These are phyloP conservation scores for Littorina saxatilis DNA, from an alignment of 1,140 invertebrate genomes.

Conservation along the genomic window DNA sequence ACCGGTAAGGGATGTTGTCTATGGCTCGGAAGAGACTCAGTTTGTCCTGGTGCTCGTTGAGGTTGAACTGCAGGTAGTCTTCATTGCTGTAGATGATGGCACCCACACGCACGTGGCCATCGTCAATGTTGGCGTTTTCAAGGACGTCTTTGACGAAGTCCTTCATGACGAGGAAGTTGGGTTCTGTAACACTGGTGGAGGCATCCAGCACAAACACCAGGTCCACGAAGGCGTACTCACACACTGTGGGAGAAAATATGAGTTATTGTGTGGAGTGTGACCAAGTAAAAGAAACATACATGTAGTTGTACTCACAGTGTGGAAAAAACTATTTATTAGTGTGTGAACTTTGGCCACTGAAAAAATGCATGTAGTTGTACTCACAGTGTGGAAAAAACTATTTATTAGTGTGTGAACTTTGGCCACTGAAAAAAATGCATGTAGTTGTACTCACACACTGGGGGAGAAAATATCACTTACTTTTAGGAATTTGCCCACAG, in stretches of 20 bases:
- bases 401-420: no score
- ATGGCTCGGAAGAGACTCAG: constrained; percentile 52
- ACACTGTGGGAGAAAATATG: constrained; percentile 43
- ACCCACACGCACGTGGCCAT: constrained; percentile 53
- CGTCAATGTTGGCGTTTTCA: constrained; percentile 53
- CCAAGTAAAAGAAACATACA: no score
- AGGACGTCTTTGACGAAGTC: constrained; percentile 61
- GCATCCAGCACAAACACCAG: constrained; percentile 67
- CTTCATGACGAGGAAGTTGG: constrained; percentile 61
- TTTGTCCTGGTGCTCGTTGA: constrained; percentile 53
- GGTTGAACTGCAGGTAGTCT: constrained; percentile 52
- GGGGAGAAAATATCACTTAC: no score
- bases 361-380: no score
- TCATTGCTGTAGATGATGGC: constrained; percentile 59
- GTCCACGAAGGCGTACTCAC: constrained; percentile 48
- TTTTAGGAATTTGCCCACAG: no score
- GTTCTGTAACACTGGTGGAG: constrained; percentile 63
- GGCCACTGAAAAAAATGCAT: no score
- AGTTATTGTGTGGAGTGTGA: no score
- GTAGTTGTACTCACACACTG: no score
- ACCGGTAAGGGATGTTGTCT: constrained; percentile 54
- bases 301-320: no score
- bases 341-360: no score
- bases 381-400: no score
- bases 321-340: no score